Evolutionary conservation across 2,888 invertebrate genomes (phyloP).

Genomic region (Lottia gigantea): DNA sequence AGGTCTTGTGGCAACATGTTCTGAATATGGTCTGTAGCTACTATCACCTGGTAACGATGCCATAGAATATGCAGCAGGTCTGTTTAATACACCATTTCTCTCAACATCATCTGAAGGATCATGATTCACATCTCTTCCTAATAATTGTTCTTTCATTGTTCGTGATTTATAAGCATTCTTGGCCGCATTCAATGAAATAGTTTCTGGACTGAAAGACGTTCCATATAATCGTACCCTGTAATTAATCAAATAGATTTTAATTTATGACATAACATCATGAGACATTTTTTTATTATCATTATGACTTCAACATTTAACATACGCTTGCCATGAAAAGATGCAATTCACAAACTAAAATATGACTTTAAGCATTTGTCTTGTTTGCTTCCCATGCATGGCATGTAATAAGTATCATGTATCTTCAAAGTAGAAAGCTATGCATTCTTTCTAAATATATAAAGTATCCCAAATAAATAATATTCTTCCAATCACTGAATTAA

Average conservation of each 20-base stretch:
- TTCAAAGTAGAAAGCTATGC: too few relatives aligned
- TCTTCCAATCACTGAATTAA: too few relatives aligned
- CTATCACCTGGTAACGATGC: conserved; percentile 22
- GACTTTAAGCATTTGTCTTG: background rate
- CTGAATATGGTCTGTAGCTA: conserved; percentile 8
- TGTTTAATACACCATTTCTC: conserved; percentile 25
- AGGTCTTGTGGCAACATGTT: conserved; percentile 14
- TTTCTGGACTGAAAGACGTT: conserved; percentile 51
- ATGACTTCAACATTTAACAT: too few relatives aligned
- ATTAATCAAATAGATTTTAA: conserved; percentile 5
- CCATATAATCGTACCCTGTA: conserved; percentile 48
- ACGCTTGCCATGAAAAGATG: too few relatives aligned
- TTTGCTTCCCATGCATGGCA: background rate
- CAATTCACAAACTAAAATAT: too few relatives aligned
- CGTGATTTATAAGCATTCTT: conserved; percentile 33
- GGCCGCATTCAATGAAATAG: conserved; percentile 48
- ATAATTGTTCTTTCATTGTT: conserved; percentile 62
- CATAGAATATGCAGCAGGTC: conserved; percentile 29
- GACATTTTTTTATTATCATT: too few relatives aligned
- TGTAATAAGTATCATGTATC: too few relatives aligned
- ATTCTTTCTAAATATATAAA: too few relatives aligned
- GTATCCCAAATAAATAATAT: too few relatives aligned
- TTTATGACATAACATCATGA: too few relatives aligned
- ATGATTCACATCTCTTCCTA: conserved; percentile 39
- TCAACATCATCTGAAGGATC: conserved; percentile 27